Base-by-base conservation (phyloP, 2,888 invertebrate genomes). In the Blastobasis adustella region DNA sequence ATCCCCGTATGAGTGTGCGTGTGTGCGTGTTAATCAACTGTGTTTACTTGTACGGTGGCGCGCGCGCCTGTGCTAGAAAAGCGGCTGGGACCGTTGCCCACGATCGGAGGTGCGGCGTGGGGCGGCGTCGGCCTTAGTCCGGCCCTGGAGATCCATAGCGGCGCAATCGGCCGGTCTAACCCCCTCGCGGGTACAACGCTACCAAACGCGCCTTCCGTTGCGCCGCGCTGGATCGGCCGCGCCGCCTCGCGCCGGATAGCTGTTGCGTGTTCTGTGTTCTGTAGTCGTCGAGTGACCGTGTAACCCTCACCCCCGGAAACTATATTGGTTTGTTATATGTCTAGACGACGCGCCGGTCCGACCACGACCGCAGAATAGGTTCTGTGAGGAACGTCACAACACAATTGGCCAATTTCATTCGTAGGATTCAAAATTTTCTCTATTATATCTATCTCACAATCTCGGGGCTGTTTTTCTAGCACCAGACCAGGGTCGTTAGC, bases 401-500 rank as follows among this genome's bases (percentile, higher is more conserved):
- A 42, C 79, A 79, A 87, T 88, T 87, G 88, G 88, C 88, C 88
- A 87, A 80, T 85, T 76, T 84, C 83, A 84, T 83, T 82, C 59
- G 68, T 81, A 81, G 80, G 80, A 71, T 82, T 82, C 82, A 89
- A 89, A 89, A 89, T 76, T 62, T 79, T 78, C 23, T 23, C 23
- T 23, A 23, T 23, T 2, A 2, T 23, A 23, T 23, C 23, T 23
- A 1, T 23, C 23, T 23, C 23, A 23, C 23, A 23, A 23, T 23
- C 23, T 23, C 72, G 68, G 72, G 73, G 85, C 91, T 91, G 91
- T 91, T 92, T 91, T 91, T 91, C 91, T 92, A 92, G 91, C 91
- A 91, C 91, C 86, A 82, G 84, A 10, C n/a, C 6, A 45, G 45
- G 49, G 49, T 49, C 53, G 46, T 37, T 46, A 38, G 38, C 37